Percentiles rank a stretch among this genome's conserved stretches.
These are phyloP conservation scores for Phymanthus crucifer DNA, from an alignment of 92 coral and sea anemone genomes.

Conservation along the genomic window DNA sequence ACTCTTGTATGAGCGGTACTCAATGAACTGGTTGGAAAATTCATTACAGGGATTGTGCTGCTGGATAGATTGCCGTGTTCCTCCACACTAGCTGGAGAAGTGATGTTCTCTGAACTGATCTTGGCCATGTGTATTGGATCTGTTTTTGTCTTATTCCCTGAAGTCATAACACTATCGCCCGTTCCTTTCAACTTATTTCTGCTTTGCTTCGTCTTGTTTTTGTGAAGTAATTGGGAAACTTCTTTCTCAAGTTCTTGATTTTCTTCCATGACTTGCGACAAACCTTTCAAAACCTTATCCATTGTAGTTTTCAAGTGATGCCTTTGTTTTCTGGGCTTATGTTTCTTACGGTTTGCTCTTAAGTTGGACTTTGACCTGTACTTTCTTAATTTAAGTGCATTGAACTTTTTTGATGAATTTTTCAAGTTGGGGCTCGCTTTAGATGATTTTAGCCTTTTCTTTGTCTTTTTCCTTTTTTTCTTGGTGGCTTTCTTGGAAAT, in stretches of 20 bases:
- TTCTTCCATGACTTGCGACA: conserved; percentile 59
- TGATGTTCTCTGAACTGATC: neutral
- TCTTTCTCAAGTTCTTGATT: conserved; percentile 64
- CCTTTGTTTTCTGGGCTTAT: no score
- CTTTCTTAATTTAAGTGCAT: no score
- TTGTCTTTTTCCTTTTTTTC: neutral
- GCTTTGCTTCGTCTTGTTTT: neutral
- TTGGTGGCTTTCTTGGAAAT: neutral
- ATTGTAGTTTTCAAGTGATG: conserved; percentile 34
- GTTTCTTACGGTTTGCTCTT: no score
- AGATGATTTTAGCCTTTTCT: conserved; percentile 2
- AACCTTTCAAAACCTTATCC: conserved; percentile 53
- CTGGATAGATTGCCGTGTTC: neutral
- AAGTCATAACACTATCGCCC: neutral
- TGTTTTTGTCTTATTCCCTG: neutral
- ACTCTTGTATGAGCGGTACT: neutral
- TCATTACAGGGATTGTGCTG: neutral
- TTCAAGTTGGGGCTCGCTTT: neutral
- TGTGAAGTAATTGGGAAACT: conserved; percentile 44
- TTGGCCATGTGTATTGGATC: neutral
- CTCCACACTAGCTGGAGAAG: neutral
- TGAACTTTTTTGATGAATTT: no score
- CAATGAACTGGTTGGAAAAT: neutral
- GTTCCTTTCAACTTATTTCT: neutral
- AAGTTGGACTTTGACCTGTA: no score